Base-by-base conservation (phyloP, 1,140 invertebrate species). In the Arion vulgaris region DNA sequence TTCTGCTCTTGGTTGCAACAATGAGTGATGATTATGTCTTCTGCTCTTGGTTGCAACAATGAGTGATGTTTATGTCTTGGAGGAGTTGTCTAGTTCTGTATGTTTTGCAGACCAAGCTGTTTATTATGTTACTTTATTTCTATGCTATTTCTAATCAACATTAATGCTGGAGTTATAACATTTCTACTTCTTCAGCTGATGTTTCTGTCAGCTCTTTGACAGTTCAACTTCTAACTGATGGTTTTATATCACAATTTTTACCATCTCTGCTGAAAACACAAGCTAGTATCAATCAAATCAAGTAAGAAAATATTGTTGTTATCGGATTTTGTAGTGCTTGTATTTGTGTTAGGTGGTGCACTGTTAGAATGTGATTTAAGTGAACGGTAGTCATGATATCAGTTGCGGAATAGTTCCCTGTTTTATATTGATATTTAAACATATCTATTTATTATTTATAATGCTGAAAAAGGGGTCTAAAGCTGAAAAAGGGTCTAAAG, bases 211-310 rank as follows among this genome's bases (percentile, higher is more conserved):
- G 36, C 49, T 36, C 53, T n/a, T 11, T 17, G 26, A 68, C 39
- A 38, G 28, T 78, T 19, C 53, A 66, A 38, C 7, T 66, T 53
- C 53, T 78, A 28, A 78, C 76, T 1, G 76, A 78, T 45, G 76
- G 76, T 19, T 78, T 78, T 39, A 28, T 78, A 0, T 9, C 51
- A 19, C 38, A n/a, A 39, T 78, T 78, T 78, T 38, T 78, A 36
- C 76, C 76, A 26, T 68, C 76, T 78, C 45, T 78, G 26, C 1
- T 57, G 76, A 78, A 78, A n/a, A 19, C 76, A 57, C 51, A 45
- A 17, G 15, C 51, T 7, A 66, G 49, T 17, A 68, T 78, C 23
- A 53, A 78, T n/a, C 76, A 78, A 32, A 68, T 78, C 32, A 78
- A 68, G 76, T 78, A 78, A 49, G 38, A n/a, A 73, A n/a, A 73